Evolutionary conservation across 2,888 invertebrate genomes (phyloP), one percentile per base, ranked within the genome.

Genomic region (Strigamia maritima): DNA sequence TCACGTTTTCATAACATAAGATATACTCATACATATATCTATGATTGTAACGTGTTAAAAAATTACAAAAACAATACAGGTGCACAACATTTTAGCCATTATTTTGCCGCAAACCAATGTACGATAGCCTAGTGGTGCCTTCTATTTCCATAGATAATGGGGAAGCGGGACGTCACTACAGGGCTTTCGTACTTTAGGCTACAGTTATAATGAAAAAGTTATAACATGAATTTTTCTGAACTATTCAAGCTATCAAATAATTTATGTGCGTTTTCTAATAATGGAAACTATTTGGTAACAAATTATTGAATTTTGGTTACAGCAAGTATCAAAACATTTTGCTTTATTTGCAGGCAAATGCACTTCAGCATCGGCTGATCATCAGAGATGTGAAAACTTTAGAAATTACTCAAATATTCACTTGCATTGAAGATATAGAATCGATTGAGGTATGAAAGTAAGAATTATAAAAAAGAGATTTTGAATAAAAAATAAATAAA

Each of bases 191-290:
- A 31, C 7, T 4, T 16, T 44, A 44, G 16, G 44, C 44, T 44
- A 44, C 44, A 0, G 14, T 44, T 8, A 35, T 35, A 35, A 35
- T 35, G 35, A 35, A 35, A 35, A 35, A 35, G 35, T 16, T 49
- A 7, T 19, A 78, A 14, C 16, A 79, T 79, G 79, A 79, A 79
- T 35, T 79, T 79, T 74, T 79, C 79, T 14, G 74, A 79, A n/a
- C 2, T 35, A 19, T 75, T 79, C 19, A 74, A 74, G 12, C 6
- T 28, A 0, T 35, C 28, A 19, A 75, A 75, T n/a, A n/a, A 28
- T 75, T 38, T 79, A 16, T n/a, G 35, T 19, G 22, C 28, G 6
- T 79, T 79, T 75, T 79, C 79, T 6, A 74, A 74, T 0, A 26
- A 79, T 79, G 79, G 79, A 79, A n/a, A 49, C 19, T 79, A 75